Base-by-base conservation (phyloP, 2,113 vertebrate species). In the Regulus satrapa region DNA sequence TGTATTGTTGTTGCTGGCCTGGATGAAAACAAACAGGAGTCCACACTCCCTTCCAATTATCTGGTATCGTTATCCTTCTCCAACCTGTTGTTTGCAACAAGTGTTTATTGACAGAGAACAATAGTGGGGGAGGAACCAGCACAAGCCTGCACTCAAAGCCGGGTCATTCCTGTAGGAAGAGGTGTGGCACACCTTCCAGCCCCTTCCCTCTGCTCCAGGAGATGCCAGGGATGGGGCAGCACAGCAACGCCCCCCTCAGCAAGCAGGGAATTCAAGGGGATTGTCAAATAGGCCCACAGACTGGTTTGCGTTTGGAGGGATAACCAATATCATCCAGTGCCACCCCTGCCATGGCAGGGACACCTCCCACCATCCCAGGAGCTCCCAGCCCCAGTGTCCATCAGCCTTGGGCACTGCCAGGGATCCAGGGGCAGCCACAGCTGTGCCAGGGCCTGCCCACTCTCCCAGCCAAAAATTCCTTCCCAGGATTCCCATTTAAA, bases 291-390 rank as follows among this genome's bases (percentile, higher is more conserved):
- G 11, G n/a, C 4, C 6, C 24, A 2, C 6, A 25, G 45, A 21
- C 12, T 34, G 20, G 45, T 8, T 21, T 21, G 20, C 46, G 13
- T 7, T 21, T 11, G 10, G 74, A 59, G 17, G n/a, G 17, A 21
- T 1, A 7, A 9, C 1, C 40, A 67, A 46, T 0, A 1, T 1
- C 19, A 52, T 0, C 24, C 15, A 5, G 1, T 16, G 0, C 21
- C 76, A 80, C 8, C 6, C 14, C 41, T 18, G 41, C 32, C 58
- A 43, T 11, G 32, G 68, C 52, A 81, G 32, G 51, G 59, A 59
- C 68, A 45, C 19, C 38, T 81, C 0, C 24, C 61, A 45, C 59
- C 17, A 2, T 5, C 28, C 59, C 59, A 66, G 32, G 28, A n/a
- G 59, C 18, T 49, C 66, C 83, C 3, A 85, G 6, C 38, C 23